phyloP scores from a whole-genome alignment of 2,113 vertebrate genomes.

The Clupea harengus region DNA sequence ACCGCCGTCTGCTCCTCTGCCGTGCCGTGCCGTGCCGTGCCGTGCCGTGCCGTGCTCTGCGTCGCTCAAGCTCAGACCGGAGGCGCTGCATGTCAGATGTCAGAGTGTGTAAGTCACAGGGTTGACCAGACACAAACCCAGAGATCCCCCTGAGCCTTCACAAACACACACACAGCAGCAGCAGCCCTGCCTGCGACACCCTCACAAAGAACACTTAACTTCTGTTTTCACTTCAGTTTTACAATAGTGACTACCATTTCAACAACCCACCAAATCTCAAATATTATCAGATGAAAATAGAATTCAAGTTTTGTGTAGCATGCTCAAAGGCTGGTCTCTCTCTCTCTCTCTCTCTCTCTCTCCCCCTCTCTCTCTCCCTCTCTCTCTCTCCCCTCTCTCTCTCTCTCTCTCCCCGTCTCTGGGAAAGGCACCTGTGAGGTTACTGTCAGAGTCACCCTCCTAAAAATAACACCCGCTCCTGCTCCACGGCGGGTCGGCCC shows the following conservation, averaged over 20 bases:
- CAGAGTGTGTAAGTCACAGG: conserved; percentile 56
- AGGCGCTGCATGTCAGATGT: conserved; percentile 66
- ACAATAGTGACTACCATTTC: too few relatives aligned
- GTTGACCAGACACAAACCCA: conserved; percentile 45
- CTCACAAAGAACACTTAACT: neutral
- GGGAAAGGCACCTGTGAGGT: conserved; percentile 42
- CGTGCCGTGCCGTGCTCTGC: conserved; percentile 44
- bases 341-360: conserved; percentile 15
- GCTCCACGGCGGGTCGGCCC: conserved; percentile 57
- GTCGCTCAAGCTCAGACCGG: conserved; percentile 50
- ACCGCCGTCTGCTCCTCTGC: conserved; percentile 58
- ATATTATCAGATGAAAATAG: neutral
- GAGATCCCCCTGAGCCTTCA: neutral
- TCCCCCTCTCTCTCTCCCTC: neutral
- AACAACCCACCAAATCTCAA: too few relatives aligned
- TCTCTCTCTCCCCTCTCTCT: neutral
- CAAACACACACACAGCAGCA: neutral
- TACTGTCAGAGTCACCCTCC: conserved; percentile 65
- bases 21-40: too few relatives aligned
- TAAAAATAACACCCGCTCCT: conserved; percentile 66
- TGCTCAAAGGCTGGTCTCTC: conserved; percentile 8
- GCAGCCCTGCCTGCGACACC: too few relatives aligned
- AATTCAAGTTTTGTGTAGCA: neutral
- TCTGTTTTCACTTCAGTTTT: too few relatives aligned
- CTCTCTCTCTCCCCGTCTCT: conserved; percentile 5